Percentiles rank a stretch among this genome's conserved stretches.
Conservation (phyloP, 2,888 invertebrate genomes). For the Gandaritis pyraliata region DNA sequence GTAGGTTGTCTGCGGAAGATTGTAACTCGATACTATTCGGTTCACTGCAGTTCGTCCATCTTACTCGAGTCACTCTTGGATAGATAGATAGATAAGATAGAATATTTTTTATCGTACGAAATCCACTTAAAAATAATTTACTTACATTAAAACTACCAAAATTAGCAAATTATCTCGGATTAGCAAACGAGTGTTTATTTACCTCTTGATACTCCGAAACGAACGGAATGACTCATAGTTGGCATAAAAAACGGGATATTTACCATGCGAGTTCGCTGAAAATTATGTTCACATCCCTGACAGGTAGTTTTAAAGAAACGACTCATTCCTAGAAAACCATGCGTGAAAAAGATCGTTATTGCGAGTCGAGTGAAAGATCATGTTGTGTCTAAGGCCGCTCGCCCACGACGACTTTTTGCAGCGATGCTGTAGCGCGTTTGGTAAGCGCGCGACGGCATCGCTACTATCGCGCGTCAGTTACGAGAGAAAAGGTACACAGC, state of each 20-base stretch:
- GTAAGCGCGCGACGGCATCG: too few species aligned
- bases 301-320: background rate
- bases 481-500: too few species aligned
- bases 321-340: background rate
- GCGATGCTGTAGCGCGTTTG: too few species aligned
- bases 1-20: background rate
- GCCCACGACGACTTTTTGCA: too few species aligned
- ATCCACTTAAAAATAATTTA: too few species aligned
- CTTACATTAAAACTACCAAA: too few species aligned
- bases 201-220: constrained; percentile 1
- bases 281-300: background rate
- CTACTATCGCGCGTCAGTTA: too few species aligned
- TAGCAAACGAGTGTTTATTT: constrained; percentile 12
- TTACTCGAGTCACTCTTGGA: background rate
- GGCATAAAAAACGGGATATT: background rate
- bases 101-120: too few species aligned
- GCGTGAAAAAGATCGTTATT: background rate
- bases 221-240: background rate
- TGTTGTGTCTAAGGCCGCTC: too few species aligned
- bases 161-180: too few species aligned
- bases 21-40: constrained; percentile 9
- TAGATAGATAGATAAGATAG: too few species aligned
- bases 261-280: background rate
- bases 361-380: background rate
- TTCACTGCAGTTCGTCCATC: constrained; percentile 8